Base-by-base conservation (phyloP, 2,113 vertebrate species). In the Kryptolebias marmoratus region DNA sequence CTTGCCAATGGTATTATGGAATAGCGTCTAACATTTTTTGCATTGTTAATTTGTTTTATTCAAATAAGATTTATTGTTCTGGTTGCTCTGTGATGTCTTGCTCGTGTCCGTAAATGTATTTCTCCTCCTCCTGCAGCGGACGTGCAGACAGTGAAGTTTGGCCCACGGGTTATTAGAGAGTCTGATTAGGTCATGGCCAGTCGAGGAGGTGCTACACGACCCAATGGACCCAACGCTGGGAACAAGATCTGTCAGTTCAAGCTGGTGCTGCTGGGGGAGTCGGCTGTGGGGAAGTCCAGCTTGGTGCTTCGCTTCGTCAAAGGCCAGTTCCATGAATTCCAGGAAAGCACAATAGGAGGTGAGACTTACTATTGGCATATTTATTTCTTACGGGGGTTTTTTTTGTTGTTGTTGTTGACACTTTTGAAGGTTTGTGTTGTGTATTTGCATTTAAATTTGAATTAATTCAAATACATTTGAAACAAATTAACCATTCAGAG, bases 111-210 rank as follows among this genome's bases (percentile, higher is more conserved):
- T 22, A 55, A 28, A 48, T 8, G 54, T 4, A 11, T 27, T 2
- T 67, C n/a, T 52, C 0, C 36, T 60, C 18, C 78, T 77, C n/a
- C 71, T 72, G 8, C 74, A 87, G 78, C 65, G 74, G 68, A 84
- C 71, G 80, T 80, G 47, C 80, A 75, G 75, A 87, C 73, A 72
- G 83, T 84, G 83, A 83, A 71, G 73, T 75, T 84, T 75, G 73
- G 84, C 80, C 68, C 90, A 79, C 88, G 92, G 93, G 92, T 92
- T 93, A 94, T 92, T 93, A 82, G 75, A 92, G 92, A 82, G 86
- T 91, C 93, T 82, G 86, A 87, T 54, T 93, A 86, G 94, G 97
- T 97, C 90, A 99, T 99, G 98, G 97, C 97, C 94, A 99, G 95
- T 95, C 95, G 96, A 93, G 94, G 96, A 88, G 92, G 96, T 91